Conservation (phyloP, 2,888 invertebrate species). For the Lycia hirtaria region DNA sequence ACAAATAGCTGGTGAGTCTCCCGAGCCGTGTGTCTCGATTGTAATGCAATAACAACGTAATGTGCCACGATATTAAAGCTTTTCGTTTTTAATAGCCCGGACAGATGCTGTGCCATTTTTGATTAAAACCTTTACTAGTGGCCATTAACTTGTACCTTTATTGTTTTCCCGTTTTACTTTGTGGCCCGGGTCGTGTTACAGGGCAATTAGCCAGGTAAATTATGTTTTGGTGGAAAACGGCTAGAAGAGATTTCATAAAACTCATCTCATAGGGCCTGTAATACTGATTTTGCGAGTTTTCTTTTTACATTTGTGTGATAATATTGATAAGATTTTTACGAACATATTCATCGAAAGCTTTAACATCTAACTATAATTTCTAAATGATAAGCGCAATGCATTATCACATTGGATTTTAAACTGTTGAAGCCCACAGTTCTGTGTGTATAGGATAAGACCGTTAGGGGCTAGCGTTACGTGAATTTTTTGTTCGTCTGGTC, state of each 20-base stretch:
- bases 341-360: too few relatives aligned
- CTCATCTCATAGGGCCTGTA: background rate
- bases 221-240: slow-evolving; percentile 3
- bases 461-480: too few relatives aligned
- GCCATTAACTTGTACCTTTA: slow-evolving; percentile 54
- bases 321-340: too few relatives aligned
- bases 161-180: slow-evolving; percentile 39
- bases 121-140: slow-evolving; percentile 64
- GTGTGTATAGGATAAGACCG: too few relatives aligned
- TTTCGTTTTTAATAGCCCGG: slow-evolving; percentile 63
- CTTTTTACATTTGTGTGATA: background rate
- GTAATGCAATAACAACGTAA: slow-evolving; percentile 66
- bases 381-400: too few relatives aligned
- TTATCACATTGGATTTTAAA: too few relatives aligned
- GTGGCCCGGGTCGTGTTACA: slow-evolving; percentile 8
- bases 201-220: slow-evolving; percentile 8
- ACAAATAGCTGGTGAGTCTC: too few relatives aligned
- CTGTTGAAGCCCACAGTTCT: too few relatives aligned
- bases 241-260: background rate
- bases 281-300: background rate
- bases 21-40: slow-evolving; percentile 49
- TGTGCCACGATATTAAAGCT: slow-evolving; percentile 71
- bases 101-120: slow-evolving; percentile 67
- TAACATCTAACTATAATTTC: too few relatives aligned
- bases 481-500: too few relatives aligned